Evolutionary conservation across 2,888 invertebrate species (phyloP), one percentile per base, ranked within the genome.

Genomic region (Sinodicranocentrus sp.): DNA sequence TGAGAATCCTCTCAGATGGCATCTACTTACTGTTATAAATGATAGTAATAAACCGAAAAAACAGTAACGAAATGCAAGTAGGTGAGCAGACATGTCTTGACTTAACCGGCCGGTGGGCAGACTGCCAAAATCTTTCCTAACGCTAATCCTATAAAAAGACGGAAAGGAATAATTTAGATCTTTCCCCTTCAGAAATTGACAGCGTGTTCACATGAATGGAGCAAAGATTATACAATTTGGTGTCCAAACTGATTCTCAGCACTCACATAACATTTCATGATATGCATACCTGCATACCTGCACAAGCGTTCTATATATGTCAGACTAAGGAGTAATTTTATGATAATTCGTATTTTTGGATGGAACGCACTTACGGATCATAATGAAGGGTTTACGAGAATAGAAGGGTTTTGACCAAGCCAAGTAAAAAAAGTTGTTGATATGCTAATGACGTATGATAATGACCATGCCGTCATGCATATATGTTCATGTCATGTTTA

Each of bases 381-480:
- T n/a, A n/a, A n/a, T n/a, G n/a, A n/a, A n/a, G n/a, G n/a, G n/a
- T n/a, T n/a, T 80, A 57, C 77, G 39, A 57, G 67, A 77, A 68
- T 77, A 57, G 68, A 44, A 44, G 23, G n/a, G 43, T 77, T 76
- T 57, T 68, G 67, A 33, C 39, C 67, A 57, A 57, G 68, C 59
- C 54, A 26, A 75, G 63, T 52, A 77, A n/a, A n/a, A 59, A 26
- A 76, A 76, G 54, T 57, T 78, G 67, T 39, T 79, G 73, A 73
- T 73, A 80, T 67, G 80, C 73, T 80, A 80, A 80, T 79, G 63
- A 72, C 26, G 65, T 52, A 33, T 79, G 72, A 72, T 79, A 79
- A 79, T 80, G 80, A 80, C 80, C 80, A 67, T 67, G 65, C 67
- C 54, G 43, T 57, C 63, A 26, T 80, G 61, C 71, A 33, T 10